A percentile compares a stretch with the other conserved stretches of the same genome.
Evolutionary conservation across 2,797 vertebrate genomes (phyloP).

Genomic region (Chromis chromis): DNA sequence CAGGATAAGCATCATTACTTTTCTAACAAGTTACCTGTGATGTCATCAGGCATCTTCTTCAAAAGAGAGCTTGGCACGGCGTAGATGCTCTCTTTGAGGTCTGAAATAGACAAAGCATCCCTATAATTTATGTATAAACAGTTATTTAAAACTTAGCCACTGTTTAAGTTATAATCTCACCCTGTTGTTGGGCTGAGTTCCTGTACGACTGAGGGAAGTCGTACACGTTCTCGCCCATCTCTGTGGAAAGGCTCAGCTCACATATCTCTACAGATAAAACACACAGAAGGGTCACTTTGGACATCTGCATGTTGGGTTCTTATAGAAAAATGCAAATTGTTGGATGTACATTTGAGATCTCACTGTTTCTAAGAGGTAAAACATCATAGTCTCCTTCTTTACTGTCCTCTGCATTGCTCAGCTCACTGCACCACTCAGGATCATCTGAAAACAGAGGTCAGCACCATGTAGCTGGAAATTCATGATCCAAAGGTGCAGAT

Average conservation of each 20-base stretch:
- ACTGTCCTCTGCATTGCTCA: constrained; percentile 2
- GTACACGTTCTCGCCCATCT: constrained; percentile 64
- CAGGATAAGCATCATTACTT: no score
- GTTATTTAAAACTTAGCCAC: not conserved
- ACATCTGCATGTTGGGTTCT: not conserved
- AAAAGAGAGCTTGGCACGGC: constrained; percentile 77
- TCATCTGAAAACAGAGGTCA: constrained; percentile 48
- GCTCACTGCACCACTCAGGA: not conserved
- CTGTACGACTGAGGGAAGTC: constrained; percentile 70
- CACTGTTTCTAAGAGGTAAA: constrained; percentile 69
- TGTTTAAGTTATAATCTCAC: constrained; percentile 43
- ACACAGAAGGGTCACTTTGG: not conserved
- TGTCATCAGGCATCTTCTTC: constrained; percentile 43
- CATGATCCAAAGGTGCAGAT: not conserved
- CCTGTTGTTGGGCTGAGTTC: constrained; percentile 26
- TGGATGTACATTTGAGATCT: not conserved
- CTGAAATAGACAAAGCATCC: constrained; percentile 29
- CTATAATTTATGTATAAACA: not conserved
- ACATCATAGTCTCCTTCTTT: constrained; percentile 72
- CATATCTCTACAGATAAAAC: constrained; percentile 37
- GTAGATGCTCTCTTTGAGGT: constrained; percentile 74
- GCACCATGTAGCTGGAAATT: not conserved
- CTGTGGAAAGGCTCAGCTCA: not conserved
- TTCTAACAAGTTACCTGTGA: constrained; percentile 59
- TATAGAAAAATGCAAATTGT: not conserved